Percentiles rank a stretch among this genome's conserved stretches.
These are phyloP conservation scores for Microchirus variegatus DNA, from an alignment of 2,797 vertebrate genomes.

Conservation along the genomic window DNA sequence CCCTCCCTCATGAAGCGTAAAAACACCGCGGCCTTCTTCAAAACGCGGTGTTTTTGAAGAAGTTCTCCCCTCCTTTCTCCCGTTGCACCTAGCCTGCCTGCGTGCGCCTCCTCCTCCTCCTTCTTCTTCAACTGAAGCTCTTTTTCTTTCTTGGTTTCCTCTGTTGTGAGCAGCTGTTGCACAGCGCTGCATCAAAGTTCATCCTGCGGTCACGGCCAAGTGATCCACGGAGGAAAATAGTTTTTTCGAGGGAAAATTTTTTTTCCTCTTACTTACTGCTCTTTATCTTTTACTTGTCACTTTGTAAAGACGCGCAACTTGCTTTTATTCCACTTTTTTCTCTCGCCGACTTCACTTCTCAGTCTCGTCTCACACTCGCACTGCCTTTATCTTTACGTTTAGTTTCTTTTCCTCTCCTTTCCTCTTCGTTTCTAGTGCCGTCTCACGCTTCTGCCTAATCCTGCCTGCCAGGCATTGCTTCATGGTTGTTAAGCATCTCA, in stretches of 20 bases:
- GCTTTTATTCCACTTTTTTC: not conserved
- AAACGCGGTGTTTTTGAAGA: too few species aligned
- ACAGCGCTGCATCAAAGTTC: conserved; percentile 75
- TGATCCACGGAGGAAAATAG: conserved; percentile 62
- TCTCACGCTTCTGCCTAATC: conserved; percentile 67
- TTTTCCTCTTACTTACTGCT: conserved; percentile 15
- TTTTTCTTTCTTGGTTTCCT: conserved; percentile 49
- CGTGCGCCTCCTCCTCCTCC: conserved; percentile 16
- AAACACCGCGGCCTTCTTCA: conserved; percentile 56
- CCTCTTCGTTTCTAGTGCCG: conserved; percentile 45
- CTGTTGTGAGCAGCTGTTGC: conserved; percentile 72
- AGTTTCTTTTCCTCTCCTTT: conserved; percentile 32
- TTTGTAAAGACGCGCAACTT: conserved; percentile 12
- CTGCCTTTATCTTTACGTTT: conserved; percentile 55
- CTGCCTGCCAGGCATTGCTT: conserved; percentile 77
- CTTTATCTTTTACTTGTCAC: conserved; percentile 45
- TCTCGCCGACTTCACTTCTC: conserved; percentile 24
- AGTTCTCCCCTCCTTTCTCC: conserved; percentile 13
- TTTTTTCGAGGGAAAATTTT: conserved; percentile 43
- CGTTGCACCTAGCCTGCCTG: conserved; percentile 1
- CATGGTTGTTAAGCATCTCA: conserved; percentile 80
- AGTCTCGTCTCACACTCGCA: conserved; percentile 50
- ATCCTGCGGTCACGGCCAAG: conserved; percentile 75
- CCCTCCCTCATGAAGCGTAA: conserved; percentile 36
- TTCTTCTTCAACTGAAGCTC: conserved; percentile 19